A percentile compares a stretch with the other conserved stretches of the same genome.
phyloP scores from a whole-genome alignment of 2,888 invertebrate species.

The Laspeyria flexula region DNA sequence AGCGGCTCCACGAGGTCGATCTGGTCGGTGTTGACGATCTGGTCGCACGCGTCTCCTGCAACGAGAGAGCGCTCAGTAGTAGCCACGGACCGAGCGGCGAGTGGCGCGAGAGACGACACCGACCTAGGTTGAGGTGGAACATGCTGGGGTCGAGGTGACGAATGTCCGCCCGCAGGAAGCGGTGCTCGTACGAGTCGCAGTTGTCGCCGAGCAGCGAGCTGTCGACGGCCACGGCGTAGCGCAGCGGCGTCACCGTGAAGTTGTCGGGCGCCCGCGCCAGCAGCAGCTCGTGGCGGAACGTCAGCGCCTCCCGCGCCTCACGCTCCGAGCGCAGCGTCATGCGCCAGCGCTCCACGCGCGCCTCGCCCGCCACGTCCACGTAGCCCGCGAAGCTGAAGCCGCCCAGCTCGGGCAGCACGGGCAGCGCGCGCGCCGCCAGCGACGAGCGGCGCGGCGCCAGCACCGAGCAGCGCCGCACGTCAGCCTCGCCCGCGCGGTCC shows the following conservation, averaged over 20 bases:
- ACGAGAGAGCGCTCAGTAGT: not conserved
- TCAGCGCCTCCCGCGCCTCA: constrained; percentile 67
- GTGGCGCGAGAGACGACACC: not conserved
- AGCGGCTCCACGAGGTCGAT: constrained; percentile 64
- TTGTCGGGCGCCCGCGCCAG: constrained; percentile 52
- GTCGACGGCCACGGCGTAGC: constrained; percentile 70
- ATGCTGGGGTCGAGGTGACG: constrained; percentile 45
- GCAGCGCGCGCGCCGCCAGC: constrained; percentile 52
- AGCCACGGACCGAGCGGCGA: too few species aligned
- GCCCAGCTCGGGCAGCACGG: constrained; percentile 64
- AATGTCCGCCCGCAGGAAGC: constrained; percentile 56
- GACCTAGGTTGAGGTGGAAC: constrained; percentile 61
- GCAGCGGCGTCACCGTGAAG: constrained; percentile 55
- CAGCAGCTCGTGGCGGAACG: constrained; percentile 66
- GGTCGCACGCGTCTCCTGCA: constrained; percentile 62
- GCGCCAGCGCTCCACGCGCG: constrained; percentile 60
- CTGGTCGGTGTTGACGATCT: constrained; percentile 20
- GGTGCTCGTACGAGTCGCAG: constrained; percentile 70
- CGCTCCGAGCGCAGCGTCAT: constrained; percentile 46
- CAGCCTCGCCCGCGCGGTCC: constrained; percentile 58
- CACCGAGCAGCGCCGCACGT: constrained; percentile 57
- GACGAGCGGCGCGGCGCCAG: constrained; percentile 38
- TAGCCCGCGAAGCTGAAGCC: constrained; percentile 67
- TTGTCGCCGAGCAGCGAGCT: constrained; percentile 70
- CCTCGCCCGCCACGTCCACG: constrained; percentile 41